Conservation (phyloP, 2,888 invertebrate species). For the Cataglyphis cursor region DNA sequence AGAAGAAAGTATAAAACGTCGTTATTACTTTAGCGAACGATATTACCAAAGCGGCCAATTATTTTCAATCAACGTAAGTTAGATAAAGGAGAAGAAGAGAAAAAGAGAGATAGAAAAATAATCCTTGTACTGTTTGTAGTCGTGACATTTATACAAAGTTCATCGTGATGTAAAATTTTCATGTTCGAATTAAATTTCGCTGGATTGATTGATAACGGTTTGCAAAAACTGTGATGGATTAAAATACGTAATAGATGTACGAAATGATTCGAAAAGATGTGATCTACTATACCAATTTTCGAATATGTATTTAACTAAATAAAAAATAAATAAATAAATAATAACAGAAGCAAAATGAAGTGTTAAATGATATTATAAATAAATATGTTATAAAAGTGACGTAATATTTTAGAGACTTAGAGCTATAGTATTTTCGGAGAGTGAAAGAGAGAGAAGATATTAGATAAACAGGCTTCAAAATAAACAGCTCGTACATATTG, state of each 20-base stretch:
- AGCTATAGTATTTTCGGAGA: background rate
- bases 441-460: background rate
- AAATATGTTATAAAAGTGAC: background rate
- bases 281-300: background rate
- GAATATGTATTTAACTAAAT: background rate
- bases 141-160: background rate
- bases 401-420: background rate
- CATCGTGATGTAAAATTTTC: background rate
- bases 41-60: background rate
- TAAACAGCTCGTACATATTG: background rate
- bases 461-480: background rate
- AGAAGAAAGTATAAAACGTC: conserved; percentile 8
- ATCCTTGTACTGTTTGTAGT: background rate
- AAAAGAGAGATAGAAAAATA: background rate
- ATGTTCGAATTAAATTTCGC: conserved; percentile 15
- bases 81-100: background rate
- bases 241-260: background rate
- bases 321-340: background rate
- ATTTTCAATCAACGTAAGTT: background rate
- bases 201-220: background rate
- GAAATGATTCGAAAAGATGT: background rate
- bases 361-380: background rate
- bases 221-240: background rate
- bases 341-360: background rate
- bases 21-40: conserved; percentile 31